Conservation (phyloP, 1,140 invertebrate genomes). For the Scylla paramamosain region DNA sequence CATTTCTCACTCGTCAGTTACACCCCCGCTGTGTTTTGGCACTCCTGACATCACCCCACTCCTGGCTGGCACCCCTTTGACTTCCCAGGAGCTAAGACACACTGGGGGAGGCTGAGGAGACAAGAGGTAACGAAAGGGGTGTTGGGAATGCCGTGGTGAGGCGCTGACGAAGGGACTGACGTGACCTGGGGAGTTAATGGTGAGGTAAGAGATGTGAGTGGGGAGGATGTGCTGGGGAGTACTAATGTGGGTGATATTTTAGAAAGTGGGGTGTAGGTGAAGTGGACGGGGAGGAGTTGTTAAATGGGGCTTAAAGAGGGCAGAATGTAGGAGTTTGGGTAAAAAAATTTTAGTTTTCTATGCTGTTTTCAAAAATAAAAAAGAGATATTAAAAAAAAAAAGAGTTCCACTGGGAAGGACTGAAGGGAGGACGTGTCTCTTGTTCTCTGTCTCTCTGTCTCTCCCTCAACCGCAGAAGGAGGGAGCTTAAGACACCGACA, state of each 20-base stretch:
- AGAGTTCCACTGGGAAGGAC: background rate
- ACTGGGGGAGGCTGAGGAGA: background rate
- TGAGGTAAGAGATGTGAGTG: background rate
- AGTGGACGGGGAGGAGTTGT: too few species aligned
- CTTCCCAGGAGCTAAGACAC: background rate
- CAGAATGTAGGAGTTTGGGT: too few species aligned
- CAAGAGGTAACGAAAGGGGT: background rate
- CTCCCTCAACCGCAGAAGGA: background rate
- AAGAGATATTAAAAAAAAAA: background rate
- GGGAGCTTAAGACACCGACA: background rate
- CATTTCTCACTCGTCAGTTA: background rate
- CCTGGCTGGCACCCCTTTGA: background rate
- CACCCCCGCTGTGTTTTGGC: background rate
- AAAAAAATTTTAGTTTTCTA: too few species aligned
- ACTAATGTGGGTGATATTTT: too few species aligned
- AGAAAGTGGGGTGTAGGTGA: too few species aligned
- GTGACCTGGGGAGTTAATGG: background rate
- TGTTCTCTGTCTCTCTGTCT: slow-evolving; percentile 18
- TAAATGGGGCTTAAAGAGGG: background rate
- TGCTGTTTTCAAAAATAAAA: background rate
- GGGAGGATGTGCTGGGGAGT: too few species aligned
- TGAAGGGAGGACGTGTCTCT: background rate
- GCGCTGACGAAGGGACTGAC: background rate
- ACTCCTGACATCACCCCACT: background rate
- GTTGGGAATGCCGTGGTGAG: background rate